These are phyloP conservation scores for Acrobasis consociella DNA, from an alignment of 2,888 invertebrate genomes.

Conservation along the genomic window DNA sequence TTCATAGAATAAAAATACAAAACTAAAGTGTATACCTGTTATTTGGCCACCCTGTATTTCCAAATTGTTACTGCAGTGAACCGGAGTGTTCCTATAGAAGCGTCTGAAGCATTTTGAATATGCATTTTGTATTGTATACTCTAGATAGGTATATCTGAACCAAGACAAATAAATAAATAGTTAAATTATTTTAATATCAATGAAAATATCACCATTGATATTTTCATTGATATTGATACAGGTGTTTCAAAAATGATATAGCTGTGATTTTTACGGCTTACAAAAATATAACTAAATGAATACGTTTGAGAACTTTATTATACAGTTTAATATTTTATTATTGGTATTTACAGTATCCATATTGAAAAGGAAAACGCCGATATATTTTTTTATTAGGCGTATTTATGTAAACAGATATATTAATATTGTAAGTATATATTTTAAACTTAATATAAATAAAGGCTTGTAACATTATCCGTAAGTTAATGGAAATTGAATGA, in stretches of 20 bases:
- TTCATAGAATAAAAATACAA: no score
- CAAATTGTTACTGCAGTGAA: neutral
- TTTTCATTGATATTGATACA: no score
- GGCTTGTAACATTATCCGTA: neutral
- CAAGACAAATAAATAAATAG: conserved; percentile 1
- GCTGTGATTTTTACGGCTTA: neutral
- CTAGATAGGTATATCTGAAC: conserved; percentile 15
- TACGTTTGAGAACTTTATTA: neutral
- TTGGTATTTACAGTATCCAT: neutral
- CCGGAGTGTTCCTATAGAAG: neutral
- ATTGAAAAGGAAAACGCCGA: neutral
- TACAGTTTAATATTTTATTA: neutral
- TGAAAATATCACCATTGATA: no score
- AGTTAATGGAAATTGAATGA: neutral
- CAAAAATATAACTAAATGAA: neutral
- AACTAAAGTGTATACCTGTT: no score
- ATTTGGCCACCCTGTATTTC: no score
- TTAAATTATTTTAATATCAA: neutral
- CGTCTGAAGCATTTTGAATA: neutral
- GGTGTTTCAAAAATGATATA: neutral
- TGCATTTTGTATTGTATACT: conserved; percentile 21
- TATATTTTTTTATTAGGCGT: neutral
- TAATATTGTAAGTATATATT: neutral
- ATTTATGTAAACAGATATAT: neutral
- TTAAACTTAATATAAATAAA: neutral